Evolutionary conservation across 1,140 invertebrate species (phyloP).

Genomic region (Acyrthosiphon pisum): DNA sequence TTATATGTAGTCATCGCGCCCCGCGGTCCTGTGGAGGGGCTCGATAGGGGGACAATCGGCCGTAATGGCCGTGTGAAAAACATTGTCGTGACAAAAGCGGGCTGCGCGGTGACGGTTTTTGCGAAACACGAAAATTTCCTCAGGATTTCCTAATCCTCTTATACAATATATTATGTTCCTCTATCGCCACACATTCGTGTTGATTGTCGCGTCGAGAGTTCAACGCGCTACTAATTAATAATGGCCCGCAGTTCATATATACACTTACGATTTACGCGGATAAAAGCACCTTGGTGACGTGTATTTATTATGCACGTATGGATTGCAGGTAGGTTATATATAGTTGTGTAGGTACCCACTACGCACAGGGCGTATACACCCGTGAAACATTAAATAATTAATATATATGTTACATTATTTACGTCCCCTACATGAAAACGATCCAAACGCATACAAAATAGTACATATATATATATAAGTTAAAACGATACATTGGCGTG

Average conservation of each 20-base stretch:
- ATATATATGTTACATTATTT: not conserved
- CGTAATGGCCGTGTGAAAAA: conserved; percentile 37
- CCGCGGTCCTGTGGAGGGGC: not conserved
- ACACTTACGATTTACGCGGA: not conserved
- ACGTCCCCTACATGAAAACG: not conserved
- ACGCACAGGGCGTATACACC: not conserved
- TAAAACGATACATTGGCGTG: not conserved
- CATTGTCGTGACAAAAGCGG: not conserved
- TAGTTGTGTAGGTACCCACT: not conserved
- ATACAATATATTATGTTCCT: not conserved
- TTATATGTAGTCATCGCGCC: too few relatives aligned
- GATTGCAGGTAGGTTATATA: not conserved
- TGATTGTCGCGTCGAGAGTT: not conserved
- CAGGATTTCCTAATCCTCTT: not conserved
- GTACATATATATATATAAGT: not conserved
- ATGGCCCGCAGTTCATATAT: not conserved
- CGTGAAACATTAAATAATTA: not conserved
- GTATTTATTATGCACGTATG: not conserved
- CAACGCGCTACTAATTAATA: not conserved
- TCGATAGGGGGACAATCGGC: not conserved
- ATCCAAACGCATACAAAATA: not conserved
- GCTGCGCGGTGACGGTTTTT: not conserved
- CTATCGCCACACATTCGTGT: not conserved
- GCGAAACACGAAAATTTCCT: not conserved
- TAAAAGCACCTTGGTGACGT: not conserved